These are phyloP conservation scores for Aphrocallistes beatrix DNA, from an alignment of 37 sponge, comb jelly and placozoan species.

Conservation along the genomic window DNA sequence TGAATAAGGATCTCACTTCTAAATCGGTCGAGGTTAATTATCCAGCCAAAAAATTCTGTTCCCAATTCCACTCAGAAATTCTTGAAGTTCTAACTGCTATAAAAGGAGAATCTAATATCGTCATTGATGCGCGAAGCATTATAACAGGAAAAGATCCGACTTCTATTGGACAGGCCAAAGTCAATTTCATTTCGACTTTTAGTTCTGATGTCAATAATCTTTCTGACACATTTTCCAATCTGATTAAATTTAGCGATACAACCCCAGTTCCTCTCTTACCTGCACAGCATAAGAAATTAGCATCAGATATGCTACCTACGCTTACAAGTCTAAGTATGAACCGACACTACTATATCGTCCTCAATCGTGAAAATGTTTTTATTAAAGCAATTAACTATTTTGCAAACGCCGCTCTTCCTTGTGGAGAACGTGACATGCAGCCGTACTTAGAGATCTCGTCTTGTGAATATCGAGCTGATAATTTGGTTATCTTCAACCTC, in stretches of 20 bases:
- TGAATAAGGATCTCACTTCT: not conserved
- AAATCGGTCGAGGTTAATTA: not conserved
- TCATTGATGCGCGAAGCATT: not conserved
- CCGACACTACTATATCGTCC: not conserved
- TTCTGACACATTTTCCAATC: too few relatives aligned
- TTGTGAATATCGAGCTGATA: not conserved
- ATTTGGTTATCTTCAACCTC: not conserved
- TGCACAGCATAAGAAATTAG: not conserved
- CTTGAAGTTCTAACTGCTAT: not conserved
- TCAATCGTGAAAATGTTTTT: not conserved
- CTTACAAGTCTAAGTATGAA: not conserved
- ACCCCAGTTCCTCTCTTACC: not conserved
- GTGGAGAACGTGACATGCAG: not conserved
- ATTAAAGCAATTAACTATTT: not conserved
- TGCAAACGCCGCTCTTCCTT: not conserved
- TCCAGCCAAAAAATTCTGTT: not conserved
- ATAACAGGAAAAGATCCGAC: too few relatives aligned
- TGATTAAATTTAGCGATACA: too few relatives aligned
- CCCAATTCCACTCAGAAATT: not conserved
- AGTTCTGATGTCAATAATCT: too few relatives aligned
- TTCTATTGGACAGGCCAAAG: too few relatives aligned
- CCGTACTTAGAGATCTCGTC: not conserved
- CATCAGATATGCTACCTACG: not conserved
- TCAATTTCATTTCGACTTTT: too few relatives aligned
- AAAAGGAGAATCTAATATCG: not conserved